A percentile compares a stretch with the other conserved stretches of the same genome.
These are phyloP conservation scores for Drosophila aff. DNA, from an alignment of 1,140 invertebrate species.

Conservation along the genomic window DNA sequence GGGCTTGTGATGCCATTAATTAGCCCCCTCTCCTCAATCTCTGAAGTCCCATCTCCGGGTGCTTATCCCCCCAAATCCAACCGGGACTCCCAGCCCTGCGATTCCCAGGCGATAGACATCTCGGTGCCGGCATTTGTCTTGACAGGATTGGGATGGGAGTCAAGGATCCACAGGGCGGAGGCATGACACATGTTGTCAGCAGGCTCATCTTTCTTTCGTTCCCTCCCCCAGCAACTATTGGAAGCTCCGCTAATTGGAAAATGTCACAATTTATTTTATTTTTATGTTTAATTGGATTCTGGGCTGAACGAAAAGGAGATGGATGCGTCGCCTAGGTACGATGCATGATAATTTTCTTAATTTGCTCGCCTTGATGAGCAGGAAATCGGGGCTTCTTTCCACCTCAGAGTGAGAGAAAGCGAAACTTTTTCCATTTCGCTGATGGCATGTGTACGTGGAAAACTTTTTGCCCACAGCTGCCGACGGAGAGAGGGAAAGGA, in stretches of 20 bases:
- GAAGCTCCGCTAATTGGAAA: slow-evolving; percentile 75
- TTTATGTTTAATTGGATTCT: slow-evolving; percentile 82
- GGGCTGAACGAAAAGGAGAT: slow-evolving; percentile 36
- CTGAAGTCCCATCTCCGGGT: slow-evolving; percentile 15
- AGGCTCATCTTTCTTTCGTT: slow-evolving; percentile 72
- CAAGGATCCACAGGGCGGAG: not conserved
- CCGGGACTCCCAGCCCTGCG: slow-evolving; percentile 20
- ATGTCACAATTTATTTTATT: slow-evolving; percentile 83
- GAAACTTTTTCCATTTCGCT: slow-evolving; percentile 82
- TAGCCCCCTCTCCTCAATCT: slow-evolving; percentile 48
- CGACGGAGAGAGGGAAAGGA: slow-evolving; percentile 6
- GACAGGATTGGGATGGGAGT: slow-evolving; percentile 7
- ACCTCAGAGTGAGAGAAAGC: slow-evolving; percentile 16
- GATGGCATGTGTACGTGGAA: slow-evolving; percentile 81
- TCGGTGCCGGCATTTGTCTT: slow-evolving; percentile 79
- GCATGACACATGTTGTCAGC: slow-evolving; percentile 79
- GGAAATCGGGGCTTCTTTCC: slow-evolving; percentile 3
- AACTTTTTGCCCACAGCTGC: slow-evolving; percentile 61
- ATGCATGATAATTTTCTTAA: slow-evolving; percentile 83
- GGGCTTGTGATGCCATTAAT: slow-evolving; percentile 68
- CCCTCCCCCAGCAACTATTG: slow-evolving; percentile 44
- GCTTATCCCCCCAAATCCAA: slow-evolving; percentile 12
- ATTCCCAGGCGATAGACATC: slow-evolving; percentile 69
- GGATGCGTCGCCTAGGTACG: slow-evolving; percentile 58
- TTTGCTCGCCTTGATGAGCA: slow-evolving; percentile 77